Conservation (phyloP, 2,888 invertebrate species). For the Sesia bembeciformis region DNA sequence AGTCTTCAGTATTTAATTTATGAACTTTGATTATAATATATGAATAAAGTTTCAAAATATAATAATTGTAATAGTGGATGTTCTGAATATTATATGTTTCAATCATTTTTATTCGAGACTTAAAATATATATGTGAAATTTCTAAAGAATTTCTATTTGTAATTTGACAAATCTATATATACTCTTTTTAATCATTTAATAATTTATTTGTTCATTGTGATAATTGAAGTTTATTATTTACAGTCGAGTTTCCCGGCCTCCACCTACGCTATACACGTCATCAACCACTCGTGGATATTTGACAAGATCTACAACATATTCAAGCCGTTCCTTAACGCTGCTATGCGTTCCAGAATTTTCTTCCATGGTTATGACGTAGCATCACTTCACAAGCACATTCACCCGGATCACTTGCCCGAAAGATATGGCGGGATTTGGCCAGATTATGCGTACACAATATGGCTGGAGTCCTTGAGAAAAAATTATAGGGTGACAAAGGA, state of each 20-base stretch:
- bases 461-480: constrained; percentile 78
- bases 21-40: too few species aligned
- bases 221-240: constrained; percentile 10
- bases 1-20: too few species aligned
- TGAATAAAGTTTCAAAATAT: too few species aligned
- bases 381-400: constrained; percentile 83
- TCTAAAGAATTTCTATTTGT: too few species aligned
- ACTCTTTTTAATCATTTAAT: too few species aligned
- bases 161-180: too few species aligned
- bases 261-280: constrained; percentile 83
- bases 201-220: too few species aligned
- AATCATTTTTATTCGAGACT: too few species aligned
- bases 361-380: constrained; percentile 83
- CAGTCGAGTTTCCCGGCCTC: constrained; percentile 83
- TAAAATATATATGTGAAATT: too few species aligned
- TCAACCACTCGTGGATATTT: constrained; percentile 88
- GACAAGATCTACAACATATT: constrained; percentile 85
- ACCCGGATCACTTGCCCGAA: constrained; percentile 80
- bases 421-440: constrained; percentile 80
- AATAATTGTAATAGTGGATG: too few species aligned
- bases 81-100: too few species aligned
- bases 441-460: constrained; percentile 82
- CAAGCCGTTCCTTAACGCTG: constrained; percentile 81
- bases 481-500: constrained; percentile 76
- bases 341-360: constrained; percentile 78